Base-by-base conservation (phyloP, 2,113 vertebrate genomes). In the Hemiscyllium ocellatum region DNA sequence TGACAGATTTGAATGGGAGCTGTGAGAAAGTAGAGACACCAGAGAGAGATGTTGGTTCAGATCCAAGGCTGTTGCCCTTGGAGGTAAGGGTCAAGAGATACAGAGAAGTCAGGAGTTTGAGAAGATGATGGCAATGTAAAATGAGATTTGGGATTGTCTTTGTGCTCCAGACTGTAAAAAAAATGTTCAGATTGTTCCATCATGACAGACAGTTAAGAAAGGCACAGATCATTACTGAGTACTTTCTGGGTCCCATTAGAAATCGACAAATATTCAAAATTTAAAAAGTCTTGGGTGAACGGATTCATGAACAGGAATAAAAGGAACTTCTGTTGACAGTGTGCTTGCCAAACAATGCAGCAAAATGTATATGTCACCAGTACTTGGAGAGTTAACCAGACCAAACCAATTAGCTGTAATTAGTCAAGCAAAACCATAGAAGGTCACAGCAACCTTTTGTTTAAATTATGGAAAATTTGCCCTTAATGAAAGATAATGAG, bases 401-500 rank as follows among this genome's bases (percentile, higher is more conserved):
- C 66, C 66, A 94, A 94, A 94, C 91, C n/a, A 94, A 94, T 94
- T 94, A 70, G n/a, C 17, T 47, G 65, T 69, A 94, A 94, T 94
- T 94, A 94, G 91, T 69, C 65, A 69, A 94, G 91, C 42, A 94
- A 94, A 94, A 68, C n/a, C 22, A 26, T 37, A 69, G 65, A 94
- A 94, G 66, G 91, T 22, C 37, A 47, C 19, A 94, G 20, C 91
- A 94, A 66, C 91, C 91, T 94, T 94, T 69, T 70, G 91, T 94
- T 94, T 47, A 70, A 94, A 94, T 94, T 47, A 94, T 94, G 66
- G 66, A 94, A 94, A 94, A 94, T 26, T 69, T 94, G 37, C 66
- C 91, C 66, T 94, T 94, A 70, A 94, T 70, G 91, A 69, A 42
- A 94, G 91, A 69, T 70, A 94, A 94, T 94, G 91, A 94, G 91